Conservation (phyloP, 2,797 vertebrate species). For the Cynodonichthys magdalenae region DNA sequence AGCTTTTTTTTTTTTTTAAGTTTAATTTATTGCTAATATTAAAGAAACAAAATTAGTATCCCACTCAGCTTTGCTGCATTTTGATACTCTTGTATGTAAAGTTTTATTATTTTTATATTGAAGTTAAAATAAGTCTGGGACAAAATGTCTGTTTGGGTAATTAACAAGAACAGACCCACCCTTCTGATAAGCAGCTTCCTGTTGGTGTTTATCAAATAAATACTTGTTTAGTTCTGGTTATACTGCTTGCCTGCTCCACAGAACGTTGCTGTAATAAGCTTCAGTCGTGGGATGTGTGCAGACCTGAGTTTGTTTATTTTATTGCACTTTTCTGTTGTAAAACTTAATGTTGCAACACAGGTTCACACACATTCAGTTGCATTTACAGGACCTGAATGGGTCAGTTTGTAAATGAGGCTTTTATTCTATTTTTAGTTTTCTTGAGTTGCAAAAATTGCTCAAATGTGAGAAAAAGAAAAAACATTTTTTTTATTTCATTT, state of each 20-base stretch:
- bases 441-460: not conserved
- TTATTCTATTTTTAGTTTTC: constrained; percentile 18
- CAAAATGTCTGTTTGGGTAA: not conserved
- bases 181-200: constrained; percentile 49
- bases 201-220: constrained; percentile 30
- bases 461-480: not conserved
- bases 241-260: constrained; percentile 2
- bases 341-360: constrained; percentile 13
- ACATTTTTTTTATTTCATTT: not conserved
- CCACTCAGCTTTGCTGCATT: constrained; percentile 15
- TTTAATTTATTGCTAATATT: constrained; percentile 49
- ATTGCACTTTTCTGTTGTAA: constrained; percentile 52
- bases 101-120: not conserved
- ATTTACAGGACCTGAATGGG: constrained; percentile 15
- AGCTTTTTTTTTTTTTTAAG: constrained; percentile 28
- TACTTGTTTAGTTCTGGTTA: constrained; percentile 27
- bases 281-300: constrained; percentile 21
- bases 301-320: constrained; percentile 21
- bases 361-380: constrained; percentile 14
- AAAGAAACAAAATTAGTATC: constrained; percentile 14
- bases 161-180: constrained; percentile 32
- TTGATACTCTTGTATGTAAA: not conserved
- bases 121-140: constrained; percentile 6
- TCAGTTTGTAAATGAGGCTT: constrained; percentile 1
- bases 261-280: constrained; percentile 17